Evolutionary conservation across 2,888 invertebrate species (phyloP).

Genomic region (Lamellibrachia columna): DNA sequence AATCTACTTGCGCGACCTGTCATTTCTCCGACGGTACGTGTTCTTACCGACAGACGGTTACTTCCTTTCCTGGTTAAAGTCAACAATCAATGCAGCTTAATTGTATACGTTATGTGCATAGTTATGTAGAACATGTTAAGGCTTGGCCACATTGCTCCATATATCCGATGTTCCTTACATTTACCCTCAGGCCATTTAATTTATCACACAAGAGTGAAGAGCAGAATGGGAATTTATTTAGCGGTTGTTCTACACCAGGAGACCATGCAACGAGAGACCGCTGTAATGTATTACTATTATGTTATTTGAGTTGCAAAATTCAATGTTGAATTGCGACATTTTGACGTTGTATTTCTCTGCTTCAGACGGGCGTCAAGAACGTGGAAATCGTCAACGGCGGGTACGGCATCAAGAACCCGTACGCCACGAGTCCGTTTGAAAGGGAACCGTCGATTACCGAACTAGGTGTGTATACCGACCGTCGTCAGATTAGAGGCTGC

Average conservation of each 20-base stretch:
- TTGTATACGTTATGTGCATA: no score
- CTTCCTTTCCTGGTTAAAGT: conserved; percentile 23
- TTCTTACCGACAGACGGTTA: background rate
- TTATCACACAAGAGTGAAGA: no score
- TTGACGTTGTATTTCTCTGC: background rate
- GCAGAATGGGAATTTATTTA: no score
- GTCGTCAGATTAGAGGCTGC: no score
- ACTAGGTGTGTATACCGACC: background rate
- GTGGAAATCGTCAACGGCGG: conserved; percentile 60
- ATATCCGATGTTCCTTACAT: no score
- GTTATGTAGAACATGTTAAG: no score
- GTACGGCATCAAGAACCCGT: conserved; percentile 60
- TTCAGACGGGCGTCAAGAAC: background rate
- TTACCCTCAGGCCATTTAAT: no score
- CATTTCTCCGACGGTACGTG: background rate
- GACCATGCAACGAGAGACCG: no score
- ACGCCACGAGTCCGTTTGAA: background rate
- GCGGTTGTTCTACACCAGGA: no score
- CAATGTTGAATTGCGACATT: background rate
- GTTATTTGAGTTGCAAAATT: no score
- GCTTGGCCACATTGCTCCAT: no score
- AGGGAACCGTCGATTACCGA: background rate
- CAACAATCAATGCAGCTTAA: background rate
- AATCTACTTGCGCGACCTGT: background rate
- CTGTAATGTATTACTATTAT: no score